Conservation (phyloP, 1,140 invertebrate species). For the Aphaenogaster floridana region DNA sequence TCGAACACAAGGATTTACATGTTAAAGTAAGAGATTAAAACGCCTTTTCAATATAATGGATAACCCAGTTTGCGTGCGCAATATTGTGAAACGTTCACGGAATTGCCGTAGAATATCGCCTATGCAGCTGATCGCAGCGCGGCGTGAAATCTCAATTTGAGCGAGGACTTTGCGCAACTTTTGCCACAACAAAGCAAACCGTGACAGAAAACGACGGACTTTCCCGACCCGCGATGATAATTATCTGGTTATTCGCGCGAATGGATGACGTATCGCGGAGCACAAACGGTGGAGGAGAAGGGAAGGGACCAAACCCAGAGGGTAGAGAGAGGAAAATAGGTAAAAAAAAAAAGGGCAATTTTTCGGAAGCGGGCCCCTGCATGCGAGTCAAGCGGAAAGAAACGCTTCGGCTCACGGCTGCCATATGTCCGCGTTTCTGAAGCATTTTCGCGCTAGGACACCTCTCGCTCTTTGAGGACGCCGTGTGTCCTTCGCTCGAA, state of each 20-base stretch:
- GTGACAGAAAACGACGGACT: conserved; percentile 42
- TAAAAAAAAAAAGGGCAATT: conserved; percentile 61
- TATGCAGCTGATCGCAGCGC: not conserved
- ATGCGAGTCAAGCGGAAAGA: conserved; percentile 60
- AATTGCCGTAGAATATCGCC: not conserved
- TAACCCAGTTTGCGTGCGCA: conserved; percentile 16
- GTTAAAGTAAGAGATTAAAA: not conserved
- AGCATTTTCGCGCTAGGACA: conserved; percentile 62
- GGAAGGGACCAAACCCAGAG: not conserved
- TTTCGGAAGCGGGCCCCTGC: conserved; percentile 58
- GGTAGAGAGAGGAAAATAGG: not conserved
- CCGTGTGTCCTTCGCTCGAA: conserved; percentile 4
- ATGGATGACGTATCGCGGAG: conserved; percentile 29
- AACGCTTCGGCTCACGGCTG: conserved; percentile 51
- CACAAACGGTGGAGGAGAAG: not conserved
- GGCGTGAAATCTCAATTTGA: conserved; percentile 29
- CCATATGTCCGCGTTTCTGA: conserved; percentile 69
- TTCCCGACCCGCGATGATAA: conserved; percentile 61
- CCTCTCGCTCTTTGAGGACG: conserved; percentile 40
- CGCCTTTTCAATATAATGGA: not conserved
- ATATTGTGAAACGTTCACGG: conserved; percentile 1
- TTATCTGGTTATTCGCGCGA: conserved; percentile 70
- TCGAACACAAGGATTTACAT: not conserved
- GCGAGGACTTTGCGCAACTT: conserved; percentile 36
- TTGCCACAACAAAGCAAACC: conserved; percentile 26